Conservation (phyloP, 2,888 invertebrate species). For the Chirona hameri region DNA sequence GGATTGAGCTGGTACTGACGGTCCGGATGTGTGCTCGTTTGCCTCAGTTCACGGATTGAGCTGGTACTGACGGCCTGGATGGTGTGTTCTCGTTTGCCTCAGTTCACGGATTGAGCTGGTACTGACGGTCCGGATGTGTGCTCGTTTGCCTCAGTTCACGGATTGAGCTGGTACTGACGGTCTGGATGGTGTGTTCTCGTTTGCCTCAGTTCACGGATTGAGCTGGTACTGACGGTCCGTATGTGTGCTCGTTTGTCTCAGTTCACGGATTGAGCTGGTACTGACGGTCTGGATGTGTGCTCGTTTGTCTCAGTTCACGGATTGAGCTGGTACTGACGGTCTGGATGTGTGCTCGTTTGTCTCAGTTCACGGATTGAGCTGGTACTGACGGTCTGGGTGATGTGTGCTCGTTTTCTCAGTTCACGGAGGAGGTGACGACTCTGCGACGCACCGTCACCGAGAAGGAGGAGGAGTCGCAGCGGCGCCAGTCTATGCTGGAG, state of each 20-base stretch:
- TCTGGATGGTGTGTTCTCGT: neutral
- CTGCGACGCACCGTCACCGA: constrained; percentile 70
- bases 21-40: neutral
- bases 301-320: constrained; percentile 61
- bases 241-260: constrained; percentile 45
- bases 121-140: neutral
- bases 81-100: constrained; percentile 41
- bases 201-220: constrained; percentile 65
- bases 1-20: constrained; percentile 49
- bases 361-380: neutral
- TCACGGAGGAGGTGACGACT: constrained; percentile 79
- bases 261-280: constrained; percentile 59
- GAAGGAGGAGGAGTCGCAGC: constrained; percentile 78
- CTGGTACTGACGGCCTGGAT: neutral
- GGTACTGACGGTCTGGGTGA: neutral
- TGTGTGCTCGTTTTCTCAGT: constrained; percentile 48
- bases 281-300: neutral
- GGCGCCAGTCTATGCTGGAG: constrained; percentile 82
- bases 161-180: constrained; percentile 49
- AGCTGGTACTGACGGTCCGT: neutral
- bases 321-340: constrained; percentile 44
- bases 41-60: constrained; percentile 65
- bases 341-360: neutral
- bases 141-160: constrained; percentile 58
- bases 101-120: constrained; percentile 61